Conservation (phyloP, 2,113 vertebrate species). For the Synchiropus splendidus region DNA sequence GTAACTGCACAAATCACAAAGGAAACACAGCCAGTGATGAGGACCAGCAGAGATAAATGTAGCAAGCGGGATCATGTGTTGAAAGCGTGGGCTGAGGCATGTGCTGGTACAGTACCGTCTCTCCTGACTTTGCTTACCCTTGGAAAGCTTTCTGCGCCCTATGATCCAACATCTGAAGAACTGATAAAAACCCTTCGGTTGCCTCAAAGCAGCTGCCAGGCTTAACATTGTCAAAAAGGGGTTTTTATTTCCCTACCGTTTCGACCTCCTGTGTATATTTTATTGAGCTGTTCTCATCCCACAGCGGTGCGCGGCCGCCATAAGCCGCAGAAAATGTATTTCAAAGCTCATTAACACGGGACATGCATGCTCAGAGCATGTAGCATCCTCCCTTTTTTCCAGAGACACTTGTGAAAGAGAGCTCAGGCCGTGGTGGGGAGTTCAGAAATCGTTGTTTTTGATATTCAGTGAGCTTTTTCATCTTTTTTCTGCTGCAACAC, state of each 20-base stretch:
- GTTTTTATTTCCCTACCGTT: slow-evolving; percentile 64
- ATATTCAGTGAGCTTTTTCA: slow-evolving; percentile 65
- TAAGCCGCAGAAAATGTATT: slow-evolving; percentile 73
- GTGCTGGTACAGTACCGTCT: slow-evolving; percentile 65
- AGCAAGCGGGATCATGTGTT: background rate
- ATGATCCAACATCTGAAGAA: slow-evolving; percentile 76
- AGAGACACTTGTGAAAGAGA: slow-evolving; percentile 47
- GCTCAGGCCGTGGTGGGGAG: slow-evolving; percentile 31
- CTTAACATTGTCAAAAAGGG: slow-evolving; percentile 79
- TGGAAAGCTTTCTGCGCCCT: slow-evolving; percentile 66
- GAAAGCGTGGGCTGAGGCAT: slow-evolving; percentile 29
- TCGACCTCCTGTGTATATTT: slow-evolving; percentile 77
- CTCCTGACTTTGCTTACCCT: slow-evolving; percentile 75
- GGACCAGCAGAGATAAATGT: background rate
- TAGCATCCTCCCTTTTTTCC: slow-evolving; percentile 34
- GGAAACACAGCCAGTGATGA: background rate
- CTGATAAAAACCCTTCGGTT: slow-evolving; percentile 71
- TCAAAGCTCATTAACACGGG: slow-evolving; percentile 67
- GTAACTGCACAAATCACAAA: too few species aligned
- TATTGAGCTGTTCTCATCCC: slow-evolving; percentile 76
- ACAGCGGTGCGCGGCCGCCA: slow-evolving; percentile 51
- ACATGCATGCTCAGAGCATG: slow-evolving; percentile 51
- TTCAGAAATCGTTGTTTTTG: slow-evolving; percentile 61
- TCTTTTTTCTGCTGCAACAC: slow-evolving; percentile 58
- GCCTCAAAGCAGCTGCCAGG: slow-evolving; percentile 72